phyloP scores from a whole-genome alignment of 2,888 invertebrate genomes.

The Rhaphigaster nebulosa region DNA sequence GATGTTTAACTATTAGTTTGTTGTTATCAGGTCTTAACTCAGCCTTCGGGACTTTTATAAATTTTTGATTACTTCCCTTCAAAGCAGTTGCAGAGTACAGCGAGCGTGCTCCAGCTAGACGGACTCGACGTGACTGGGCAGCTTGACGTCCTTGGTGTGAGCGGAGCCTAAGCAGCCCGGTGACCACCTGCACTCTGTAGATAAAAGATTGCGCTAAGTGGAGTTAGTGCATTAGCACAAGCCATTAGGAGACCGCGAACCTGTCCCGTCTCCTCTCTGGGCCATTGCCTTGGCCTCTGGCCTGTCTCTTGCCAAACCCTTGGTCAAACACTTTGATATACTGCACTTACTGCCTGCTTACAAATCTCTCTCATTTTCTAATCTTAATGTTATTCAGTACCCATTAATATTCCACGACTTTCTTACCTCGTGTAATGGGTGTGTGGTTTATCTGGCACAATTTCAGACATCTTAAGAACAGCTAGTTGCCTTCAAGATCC shows the following conservation, averaged over 20 bases:
- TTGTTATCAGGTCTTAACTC: no score
- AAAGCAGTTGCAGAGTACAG: no score
- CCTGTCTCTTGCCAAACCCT: not conserved
- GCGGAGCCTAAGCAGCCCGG: no score
- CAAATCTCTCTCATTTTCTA: not conserved
- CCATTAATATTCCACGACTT: not conserved
- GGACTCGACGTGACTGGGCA: no score
- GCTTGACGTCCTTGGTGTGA: no score
- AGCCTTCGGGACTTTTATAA: no score
- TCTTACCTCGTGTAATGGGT: not conserved
- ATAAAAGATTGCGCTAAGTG: not conserved
- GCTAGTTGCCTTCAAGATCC: not conserved
- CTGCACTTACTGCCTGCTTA: not conserved
- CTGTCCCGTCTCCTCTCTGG: not conserved
- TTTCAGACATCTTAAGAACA: not conserved
- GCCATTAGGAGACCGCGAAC: not conserved
- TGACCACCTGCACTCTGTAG: not conserved
- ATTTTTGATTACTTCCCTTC: no score
- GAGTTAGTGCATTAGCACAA: not conserved
- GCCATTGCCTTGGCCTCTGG: no score
- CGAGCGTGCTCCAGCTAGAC: no score
- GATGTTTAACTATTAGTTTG: no score
- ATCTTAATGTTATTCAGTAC: not conserved
- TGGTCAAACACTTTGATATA: not conserved
- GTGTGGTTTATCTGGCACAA: not conserved